Percentiles rank a stretch among this genome's conserved stretches.
Conservation (phyloP, 2,888 invertebrate genomes). For the Limulus polyphemus region DNA sequence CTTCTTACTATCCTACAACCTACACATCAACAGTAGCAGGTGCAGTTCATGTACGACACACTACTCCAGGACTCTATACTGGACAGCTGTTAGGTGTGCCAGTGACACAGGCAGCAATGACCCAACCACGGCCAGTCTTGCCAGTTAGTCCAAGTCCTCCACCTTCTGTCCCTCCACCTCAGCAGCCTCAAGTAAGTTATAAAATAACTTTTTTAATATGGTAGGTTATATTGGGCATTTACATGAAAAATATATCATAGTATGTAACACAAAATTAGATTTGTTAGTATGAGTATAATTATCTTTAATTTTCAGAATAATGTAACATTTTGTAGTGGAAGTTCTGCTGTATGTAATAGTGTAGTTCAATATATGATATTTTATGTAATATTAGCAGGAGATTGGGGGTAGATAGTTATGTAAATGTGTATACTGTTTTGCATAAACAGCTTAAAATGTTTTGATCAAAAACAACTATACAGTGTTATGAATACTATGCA, state of each 20-base stretch:
- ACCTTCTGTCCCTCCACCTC: conserved; percentile 21
- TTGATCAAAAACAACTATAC: too few species aligned
- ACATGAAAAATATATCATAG: neutral
- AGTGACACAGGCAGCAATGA: conserved; percentile 17
- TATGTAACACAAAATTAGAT: neutral
- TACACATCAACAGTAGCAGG: conserved; percentile 12
- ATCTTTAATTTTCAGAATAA: neutral
- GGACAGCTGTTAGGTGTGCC: conserved; percentile 17
- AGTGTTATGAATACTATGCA: too few species aligned
- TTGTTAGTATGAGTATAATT: neutral
- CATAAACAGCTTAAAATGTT: too few species aligned
- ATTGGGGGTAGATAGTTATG: too few species aligned
- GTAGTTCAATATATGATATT: too few species aligned
- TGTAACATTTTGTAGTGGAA: neutral
- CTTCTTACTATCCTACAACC: conserved; percentile 20
- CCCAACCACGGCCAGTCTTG: conserved; percentile 17
- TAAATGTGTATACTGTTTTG: too few species aligned
- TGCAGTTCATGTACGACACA: conserved; percentile 11
- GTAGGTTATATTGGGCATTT: neutral
- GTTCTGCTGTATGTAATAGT: too few species aligned
- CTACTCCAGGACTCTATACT: conserved; percentile 13
- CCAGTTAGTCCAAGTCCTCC: conserved; percentile 18
- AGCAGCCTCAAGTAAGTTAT: conserved; percentile 19
- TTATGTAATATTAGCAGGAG: too few species aligned
- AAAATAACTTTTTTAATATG: neutral